phyloP scores from a whole-genome alignment of 2,113 vertebrate genomes.

The Petaurus breviceps region DNA sequence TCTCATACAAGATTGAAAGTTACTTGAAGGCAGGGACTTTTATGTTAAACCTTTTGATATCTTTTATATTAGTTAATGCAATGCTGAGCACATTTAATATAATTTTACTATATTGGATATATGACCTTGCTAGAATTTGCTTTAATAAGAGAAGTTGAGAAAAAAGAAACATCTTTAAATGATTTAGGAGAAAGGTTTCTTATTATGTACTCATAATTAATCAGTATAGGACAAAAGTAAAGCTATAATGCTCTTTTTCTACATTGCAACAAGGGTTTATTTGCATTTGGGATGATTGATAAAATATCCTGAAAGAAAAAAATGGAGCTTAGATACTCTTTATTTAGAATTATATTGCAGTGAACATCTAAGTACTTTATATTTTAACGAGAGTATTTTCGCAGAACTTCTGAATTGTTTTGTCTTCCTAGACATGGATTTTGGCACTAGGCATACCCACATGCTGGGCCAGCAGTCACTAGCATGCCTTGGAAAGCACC shows the following conservation, averaged over 20 bases:
- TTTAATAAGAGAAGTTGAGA: not conserved
- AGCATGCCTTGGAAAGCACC: not conserved
- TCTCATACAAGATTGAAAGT: not conserved
- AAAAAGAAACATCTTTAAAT: not conserved
- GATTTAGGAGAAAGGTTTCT: not conserved
- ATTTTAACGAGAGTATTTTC: not conserved
- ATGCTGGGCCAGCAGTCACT: not conserved
- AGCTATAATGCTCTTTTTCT: not conserved
- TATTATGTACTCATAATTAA: slow-evolving; percentile 47
- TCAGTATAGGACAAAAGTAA: not conserved
- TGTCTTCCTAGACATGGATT: slow-evolving; percentile 27
- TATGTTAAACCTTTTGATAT: not conserved
- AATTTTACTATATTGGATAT: not conserved
- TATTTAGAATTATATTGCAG: slow-evolving; percentile 26
- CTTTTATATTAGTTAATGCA: not conserved
- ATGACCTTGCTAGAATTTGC: not conserved
- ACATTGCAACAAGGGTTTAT: not conserved
- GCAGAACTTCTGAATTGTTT: not conserved
- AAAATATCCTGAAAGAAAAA: not conserved
- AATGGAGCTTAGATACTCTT: not conserved
- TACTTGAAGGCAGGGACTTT: not conserved
- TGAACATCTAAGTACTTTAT: slow-evolving; percentile 21
- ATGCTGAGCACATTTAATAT: not conserved
- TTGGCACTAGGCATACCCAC: not conserved
- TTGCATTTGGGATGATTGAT: slow-evolving; percentile 38